Percentiles rank a stretch among this genome's conserved stretches.
phyloP scores from a whole-genome alignment of 2,797 vertebrate species.

The Amblyraja radiata region DNA sequence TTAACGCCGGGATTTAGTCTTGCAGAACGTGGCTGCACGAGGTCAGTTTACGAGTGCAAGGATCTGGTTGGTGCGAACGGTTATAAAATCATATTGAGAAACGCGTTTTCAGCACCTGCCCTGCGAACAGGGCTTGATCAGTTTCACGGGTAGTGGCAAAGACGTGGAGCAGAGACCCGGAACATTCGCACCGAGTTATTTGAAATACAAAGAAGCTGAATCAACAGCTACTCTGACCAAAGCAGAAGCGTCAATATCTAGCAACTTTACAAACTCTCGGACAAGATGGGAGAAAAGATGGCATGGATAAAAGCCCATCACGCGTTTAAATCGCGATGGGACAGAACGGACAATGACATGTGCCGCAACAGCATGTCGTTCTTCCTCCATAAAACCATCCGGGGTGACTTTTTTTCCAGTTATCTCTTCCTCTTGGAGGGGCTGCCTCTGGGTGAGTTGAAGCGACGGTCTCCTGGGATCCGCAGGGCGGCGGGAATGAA shows the following conservation, averaged over 20 bases:
- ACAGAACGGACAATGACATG: constrained; percentile 73
- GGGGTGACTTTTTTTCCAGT: constrained; percentile 87
- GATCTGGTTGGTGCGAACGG: not conserved
- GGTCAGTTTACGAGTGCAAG: not conserved
- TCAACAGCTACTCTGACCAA: not conserved
- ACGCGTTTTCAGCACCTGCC: constrained; percentile 56
- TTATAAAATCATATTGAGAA: not conserved
- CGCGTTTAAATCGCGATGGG: constrained; percentile 78
- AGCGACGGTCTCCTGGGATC: not conserved
- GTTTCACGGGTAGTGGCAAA: constrained; percentile 53
- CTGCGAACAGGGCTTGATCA: constrained; percentile 54
- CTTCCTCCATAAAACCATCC: constrained; percentile 74
- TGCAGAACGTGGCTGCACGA: not conserved
- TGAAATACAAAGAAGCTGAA: not conserved
- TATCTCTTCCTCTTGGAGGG: constrained; percentile 87
- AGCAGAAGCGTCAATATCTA: not conserved
- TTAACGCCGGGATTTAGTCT: not conserved
- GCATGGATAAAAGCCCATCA: constrained; percentile 73
- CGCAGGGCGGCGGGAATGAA: not conserved
- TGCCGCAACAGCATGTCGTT: constrained; percentile 91
- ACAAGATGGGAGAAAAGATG: constrained; percentile 43
- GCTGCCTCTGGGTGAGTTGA: constrained; percentile 78
- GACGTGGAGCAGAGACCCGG: not conserved
- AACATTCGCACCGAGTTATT: not conserved
- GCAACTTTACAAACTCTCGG: not conserved